Conservation (phyloP, 2,113 vertebrate species). For the Leucosticte australis region DNA sequence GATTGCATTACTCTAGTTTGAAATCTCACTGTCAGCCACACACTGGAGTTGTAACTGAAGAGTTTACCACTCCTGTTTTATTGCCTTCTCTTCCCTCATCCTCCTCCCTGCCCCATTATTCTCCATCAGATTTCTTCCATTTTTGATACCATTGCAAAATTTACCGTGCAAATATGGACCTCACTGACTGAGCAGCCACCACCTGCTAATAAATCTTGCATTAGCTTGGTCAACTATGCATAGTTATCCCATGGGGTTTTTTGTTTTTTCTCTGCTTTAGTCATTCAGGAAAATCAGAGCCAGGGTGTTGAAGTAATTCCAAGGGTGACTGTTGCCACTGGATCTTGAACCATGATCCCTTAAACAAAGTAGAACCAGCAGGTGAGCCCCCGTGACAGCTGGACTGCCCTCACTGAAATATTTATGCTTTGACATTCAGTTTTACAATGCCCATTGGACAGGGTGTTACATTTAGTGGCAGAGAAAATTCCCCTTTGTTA, state of each 20-base stretch:
- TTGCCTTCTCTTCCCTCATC: not conserved
- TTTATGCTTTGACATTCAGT: not conserved
- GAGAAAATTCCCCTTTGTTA: not conserved
- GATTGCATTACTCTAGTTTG: not conserved
- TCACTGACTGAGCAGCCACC: not conserved
- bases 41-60: not conserved
- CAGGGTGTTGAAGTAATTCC: not conserved
- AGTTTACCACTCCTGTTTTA: not conserved
- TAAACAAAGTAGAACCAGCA: not conserved
- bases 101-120: not conserved
- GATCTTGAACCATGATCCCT: not conserved
- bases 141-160: not conserved
- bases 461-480: not conserved
- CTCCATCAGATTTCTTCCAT: not conserved
- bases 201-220: not conserved
- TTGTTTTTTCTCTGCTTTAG: not conserved
- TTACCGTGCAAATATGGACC: not conserved
- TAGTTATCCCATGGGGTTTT: not conserved
- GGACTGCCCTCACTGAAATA: not conserved
- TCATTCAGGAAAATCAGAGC: not conserved
- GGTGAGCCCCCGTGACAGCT: not conserved
- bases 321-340: not conserved
- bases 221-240: not conserved
- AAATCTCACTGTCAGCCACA: not conserved
- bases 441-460: conserved; percentile 21